These are phyloP conservation scores for Cheilosia impressa DNA, from an alignment of 2,888 invertebrate genomes.

Conservation along the genomic window DNA sequence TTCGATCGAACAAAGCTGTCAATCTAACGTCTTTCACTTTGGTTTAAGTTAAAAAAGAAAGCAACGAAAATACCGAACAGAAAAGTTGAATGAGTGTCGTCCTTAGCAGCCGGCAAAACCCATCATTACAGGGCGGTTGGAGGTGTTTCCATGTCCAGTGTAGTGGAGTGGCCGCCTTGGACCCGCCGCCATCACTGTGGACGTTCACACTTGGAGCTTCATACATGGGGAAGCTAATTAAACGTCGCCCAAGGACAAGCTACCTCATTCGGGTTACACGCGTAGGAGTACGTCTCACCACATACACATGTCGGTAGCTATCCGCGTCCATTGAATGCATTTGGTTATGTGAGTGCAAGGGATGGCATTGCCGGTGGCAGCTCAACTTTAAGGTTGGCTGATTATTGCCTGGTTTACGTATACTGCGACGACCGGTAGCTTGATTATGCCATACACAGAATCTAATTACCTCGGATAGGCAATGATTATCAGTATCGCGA, in stretches of 20 bases:
- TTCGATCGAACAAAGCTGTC: conserved; percentile 46
- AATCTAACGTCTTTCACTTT: conserved; percentile 49
- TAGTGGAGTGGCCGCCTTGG: conserved; percentile 40
- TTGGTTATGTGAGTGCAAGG: conserved; percentile 21
- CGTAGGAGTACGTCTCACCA: neutral
- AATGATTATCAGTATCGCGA: conserved; percentile 41
- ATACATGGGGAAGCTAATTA: conserved; percentile 57
- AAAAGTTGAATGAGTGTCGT: conserved; percentile 25
- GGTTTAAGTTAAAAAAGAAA: conserved; percentile 46
- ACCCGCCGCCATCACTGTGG: conserved; percentile 7
- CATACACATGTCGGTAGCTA: neutral
- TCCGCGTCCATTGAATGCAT: conserved; percentile 11
- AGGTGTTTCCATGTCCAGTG: neutral
- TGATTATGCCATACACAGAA: conserved; percentile 53
- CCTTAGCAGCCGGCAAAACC: conserved; percentile 20
- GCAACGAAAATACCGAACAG: conserved; percentile 20
- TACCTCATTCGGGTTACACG: conserved; percentile 10
- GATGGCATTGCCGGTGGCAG: conserved; percentile 1
- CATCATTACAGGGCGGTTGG: conserved; percentile 1
- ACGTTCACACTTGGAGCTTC: conserved; percentile 43
- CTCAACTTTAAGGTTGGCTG: conserved; percentile 43
- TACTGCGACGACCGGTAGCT: conserved; percentile 47
- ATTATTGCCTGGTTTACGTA: conserved; percentile 37
- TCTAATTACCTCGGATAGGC: conserved; percentile 43
- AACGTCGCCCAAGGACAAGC: conserved; percentile 57